Conservation (phyloP, 64 coral and sea anemone genomes). For the Stichodactyla helianthus region DNA sequence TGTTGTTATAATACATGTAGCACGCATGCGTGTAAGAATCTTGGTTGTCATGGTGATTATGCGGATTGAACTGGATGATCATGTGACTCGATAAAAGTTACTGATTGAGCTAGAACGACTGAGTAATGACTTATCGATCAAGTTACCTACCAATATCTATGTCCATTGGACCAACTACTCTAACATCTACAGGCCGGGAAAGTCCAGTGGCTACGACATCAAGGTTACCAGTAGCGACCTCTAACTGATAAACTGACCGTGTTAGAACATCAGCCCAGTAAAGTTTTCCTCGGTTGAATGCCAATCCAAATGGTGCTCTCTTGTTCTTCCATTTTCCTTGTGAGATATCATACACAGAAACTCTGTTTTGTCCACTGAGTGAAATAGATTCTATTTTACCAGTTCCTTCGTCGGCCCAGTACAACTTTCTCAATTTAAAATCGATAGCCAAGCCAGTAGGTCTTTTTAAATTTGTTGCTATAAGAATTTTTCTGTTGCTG, state of each 20-base stretch:
- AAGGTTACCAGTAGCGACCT: background rate
- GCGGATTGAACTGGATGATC: background rate
- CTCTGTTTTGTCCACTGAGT: slow-evolving; percentile 38
- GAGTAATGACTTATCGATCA: too few species aligned
- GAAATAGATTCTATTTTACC: slow-evolving; percentile 51
- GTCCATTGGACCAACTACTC: slow-evolving; percentile 15
- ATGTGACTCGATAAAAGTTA: background rate
- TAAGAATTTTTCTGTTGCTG: slow-evolving; percentile 31
- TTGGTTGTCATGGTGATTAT: background rate
- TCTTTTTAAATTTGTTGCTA: slow-evolving; percentile 28
- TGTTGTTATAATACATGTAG: slow-evolving; percentile 21
- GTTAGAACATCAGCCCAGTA: slow-evolving; percentile 26
- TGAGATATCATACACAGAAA: background rate
- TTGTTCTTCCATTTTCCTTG: background rate
- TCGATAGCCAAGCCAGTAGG: slow-evolving; percentile 61
- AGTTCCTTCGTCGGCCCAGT: slow-evolving; percentile 60
- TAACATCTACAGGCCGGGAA: background rate
- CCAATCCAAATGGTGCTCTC: slow-evolving; percentile 32
- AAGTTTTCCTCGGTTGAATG: slow-evolving; percentile 9
- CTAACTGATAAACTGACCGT: slow-evolving; percentile 1
- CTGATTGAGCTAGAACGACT: too few species aligned
- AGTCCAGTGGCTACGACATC: background rate
- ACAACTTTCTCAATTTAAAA: slow-evolving; percentile 30
- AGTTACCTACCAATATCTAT: slow-evolving; percentile 10
- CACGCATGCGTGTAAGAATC: slow-evolving; percentile 12